Evolutionary conservation across 2,888 invertebrate species (phyloP), one percentile per base, ranked within the genome.

Genomic region (Autographa pulchrina): DNA sequence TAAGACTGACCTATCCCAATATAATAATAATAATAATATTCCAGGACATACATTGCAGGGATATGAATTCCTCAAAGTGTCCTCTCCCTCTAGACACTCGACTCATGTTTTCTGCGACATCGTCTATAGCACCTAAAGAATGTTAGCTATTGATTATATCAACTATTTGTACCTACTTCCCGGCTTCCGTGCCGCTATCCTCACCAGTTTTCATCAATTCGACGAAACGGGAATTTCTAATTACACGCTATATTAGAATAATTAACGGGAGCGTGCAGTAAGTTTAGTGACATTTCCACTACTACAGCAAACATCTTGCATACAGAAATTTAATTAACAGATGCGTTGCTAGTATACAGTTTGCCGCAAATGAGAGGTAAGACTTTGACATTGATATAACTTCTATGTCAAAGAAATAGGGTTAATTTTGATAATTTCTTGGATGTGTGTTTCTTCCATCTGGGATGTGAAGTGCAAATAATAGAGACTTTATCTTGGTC

Each of bases 171-270:
- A 56, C 25, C 20, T 5, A 56, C 63, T 32, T 61, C 70, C 74
- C 68, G 66, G 62, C 65, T 70, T 77, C 74, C 77, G 70, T 67
- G 79, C 72, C 59, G 61, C 35, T 77, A 75, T 78, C 66, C 66
- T 65, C 25, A 48, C n/a, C 70, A 65, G 41, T 65, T 68, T 75
- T 59, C 32, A 70, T 68, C 65, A 38, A 35, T 72, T 64, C 62
- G 65, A 71, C 65, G 73, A 74, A 71, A 68, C 54, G 64, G 64
- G 74, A 65, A 68, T 56, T 56, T 70, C 65, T 70, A 71, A 82
- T 74, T 68, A 62, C 73, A 80, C 70, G 80, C 63, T 8, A 72
- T 60, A 56, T 64, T 72, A 63, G 63, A 74, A 74, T 78, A 80
- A 74, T 75, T 72, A 68, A 25, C 61, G 20, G 41, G 25, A 77